These are phyloP conservation scores for Meloidogyne floridensis DNA, from an alignment of 1,140 invertebrate genomes.

Conservation along the genomic window DNA sequence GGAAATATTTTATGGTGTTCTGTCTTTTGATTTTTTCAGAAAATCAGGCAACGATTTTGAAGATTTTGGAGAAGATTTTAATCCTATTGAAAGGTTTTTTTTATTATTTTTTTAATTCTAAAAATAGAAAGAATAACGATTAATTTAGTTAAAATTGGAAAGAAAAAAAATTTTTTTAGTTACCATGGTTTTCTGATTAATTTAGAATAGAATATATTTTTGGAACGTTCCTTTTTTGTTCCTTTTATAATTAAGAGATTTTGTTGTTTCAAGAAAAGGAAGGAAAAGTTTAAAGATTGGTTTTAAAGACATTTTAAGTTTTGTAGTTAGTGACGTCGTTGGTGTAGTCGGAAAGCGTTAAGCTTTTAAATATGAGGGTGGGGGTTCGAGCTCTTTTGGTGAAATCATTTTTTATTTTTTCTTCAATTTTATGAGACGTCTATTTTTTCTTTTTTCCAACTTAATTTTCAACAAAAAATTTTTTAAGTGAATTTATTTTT, in stretches of 20 bases:
- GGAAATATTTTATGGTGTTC: constrained; percentile 23
- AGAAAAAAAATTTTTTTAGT: neutral
- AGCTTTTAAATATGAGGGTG: no score
- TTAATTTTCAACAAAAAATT: neutral
- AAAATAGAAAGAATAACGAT: neutral
- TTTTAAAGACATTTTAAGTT: no score
- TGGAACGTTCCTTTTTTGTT: neutral
- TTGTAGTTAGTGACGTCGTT: no score
- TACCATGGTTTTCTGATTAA: neutral
- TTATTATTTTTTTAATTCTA: neutral
- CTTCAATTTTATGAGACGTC: no score
- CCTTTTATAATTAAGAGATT: neutral
- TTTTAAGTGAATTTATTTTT: neutral
- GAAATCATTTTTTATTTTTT: neutral
- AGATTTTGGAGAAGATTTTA: neutral
- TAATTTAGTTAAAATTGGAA: neutral
- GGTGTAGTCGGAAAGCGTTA: no score
- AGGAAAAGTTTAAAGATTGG: no score
- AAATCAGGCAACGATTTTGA: neutral
- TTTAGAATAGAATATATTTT: neutral
- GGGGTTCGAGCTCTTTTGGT: neutral
- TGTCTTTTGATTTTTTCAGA: neutral
- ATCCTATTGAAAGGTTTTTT: constrained; percentile 10
- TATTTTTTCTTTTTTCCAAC: no score
- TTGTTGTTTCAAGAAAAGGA: no score